Conservation (phyloP, 2,797 vertebrate genomes). For the Hyperoplus lanceolatus region DNA sequence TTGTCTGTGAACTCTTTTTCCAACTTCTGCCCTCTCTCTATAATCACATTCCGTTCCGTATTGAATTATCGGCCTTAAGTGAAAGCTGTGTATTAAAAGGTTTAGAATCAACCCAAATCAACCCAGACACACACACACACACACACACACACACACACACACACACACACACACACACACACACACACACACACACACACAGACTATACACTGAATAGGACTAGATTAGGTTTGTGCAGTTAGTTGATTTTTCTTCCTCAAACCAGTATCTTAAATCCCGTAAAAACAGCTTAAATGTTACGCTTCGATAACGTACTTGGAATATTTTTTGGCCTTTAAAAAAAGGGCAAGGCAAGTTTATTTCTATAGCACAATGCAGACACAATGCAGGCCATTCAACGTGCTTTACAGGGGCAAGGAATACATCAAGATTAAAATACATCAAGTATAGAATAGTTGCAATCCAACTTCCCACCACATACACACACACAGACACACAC, state of each 20-base stretch:
- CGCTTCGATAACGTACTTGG: too few species aligned
- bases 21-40: conserved; percentile 38
- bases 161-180: neutral
- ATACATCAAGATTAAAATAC: too few species aligned
- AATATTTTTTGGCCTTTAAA: too few species aligned
- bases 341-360: too few species aligned
- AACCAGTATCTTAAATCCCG: conserved; percentile 41
- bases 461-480: too few species aligned
- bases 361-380: too few species aligned
- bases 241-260: conserved; percentile 42
- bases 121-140: conserved; percentile 6
- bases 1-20: conserved; percentile 71
- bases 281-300: conserved; percentile 41
- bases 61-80: conserved; percentile 56
- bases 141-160: neutral
- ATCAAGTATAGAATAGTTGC: too few species aligned
- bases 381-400: too few species aligned
- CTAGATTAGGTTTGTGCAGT: conserved; percentile 46
- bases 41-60: conserved; percentile 71
- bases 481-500: too few species aligned
- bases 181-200: conserved; percentile 1
- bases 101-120: conserved; percentile 56
- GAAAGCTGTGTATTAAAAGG: conserved; percentile 33
- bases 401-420: too few species aligned
- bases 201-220: conserved; percentile 28